These are phyloP conservation scores for Bombus consobrinus DNA, from an alignment of 1,140 invertebrate species.

Conservation along the genomic window DNA sequence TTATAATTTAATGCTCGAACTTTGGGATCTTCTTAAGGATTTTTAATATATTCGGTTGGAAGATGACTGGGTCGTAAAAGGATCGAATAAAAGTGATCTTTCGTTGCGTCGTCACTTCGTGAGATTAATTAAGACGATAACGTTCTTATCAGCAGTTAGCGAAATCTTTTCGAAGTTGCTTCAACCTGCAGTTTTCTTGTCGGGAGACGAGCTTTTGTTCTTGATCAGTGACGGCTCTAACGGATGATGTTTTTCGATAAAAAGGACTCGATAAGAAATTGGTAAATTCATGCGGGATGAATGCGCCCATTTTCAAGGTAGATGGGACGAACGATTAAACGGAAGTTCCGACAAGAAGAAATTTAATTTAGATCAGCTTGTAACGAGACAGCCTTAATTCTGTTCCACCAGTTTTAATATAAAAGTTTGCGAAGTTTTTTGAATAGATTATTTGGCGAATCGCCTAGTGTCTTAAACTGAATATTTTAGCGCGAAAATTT, in stretches of 20 bases:
- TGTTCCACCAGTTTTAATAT: background rate
- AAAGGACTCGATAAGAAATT: slow-evolving; percentile 30
- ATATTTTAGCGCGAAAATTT: slow-evolving; percentile 1
- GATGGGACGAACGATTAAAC: slow-evolving; percentile 22
- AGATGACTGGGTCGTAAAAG: slow-evolving; percentile 39
- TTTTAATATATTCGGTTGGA: slow-evolving; percentile 23
- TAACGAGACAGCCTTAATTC: slow-evolving; percentile 23
- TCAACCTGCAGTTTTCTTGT: slow-evolving; percentile 30
- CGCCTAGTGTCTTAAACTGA: background rate
- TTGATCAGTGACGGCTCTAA: slow-evolving; percentile 35
- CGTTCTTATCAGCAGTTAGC: slow-evolving; percentile 59
- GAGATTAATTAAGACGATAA: slow-evolving; percentile 77
- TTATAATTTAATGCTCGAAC: slow-evolving; percentile 19
- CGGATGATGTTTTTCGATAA: slow-evolving; percentile 32
- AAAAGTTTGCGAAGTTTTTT: slow-evolving; percentile 12
- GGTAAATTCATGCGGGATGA: slow-evolving; percentile 18
- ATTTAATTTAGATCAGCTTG: slow-evolving; percentile 32
- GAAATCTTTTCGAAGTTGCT: slow-evolving; percentile 52
- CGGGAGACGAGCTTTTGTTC: slow-evolving; percentile 47
- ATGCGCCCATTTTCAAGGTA: background rate
- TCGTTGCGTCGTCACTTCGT: slow-evolving; percentile 37
- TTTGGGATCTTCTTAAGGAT: slow-evolving; percentile 48
- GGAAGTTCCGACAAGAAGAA: slow-evolving; percentile 15
- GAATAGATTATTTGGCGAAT: slow-evolving; percentile 16
- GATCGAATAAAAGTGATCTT: slow-evolving; percentile 65